phyloP scores from a whole-genome alignment of 2,888 invertebrate species.

The Acronicta aceris region DNA sequence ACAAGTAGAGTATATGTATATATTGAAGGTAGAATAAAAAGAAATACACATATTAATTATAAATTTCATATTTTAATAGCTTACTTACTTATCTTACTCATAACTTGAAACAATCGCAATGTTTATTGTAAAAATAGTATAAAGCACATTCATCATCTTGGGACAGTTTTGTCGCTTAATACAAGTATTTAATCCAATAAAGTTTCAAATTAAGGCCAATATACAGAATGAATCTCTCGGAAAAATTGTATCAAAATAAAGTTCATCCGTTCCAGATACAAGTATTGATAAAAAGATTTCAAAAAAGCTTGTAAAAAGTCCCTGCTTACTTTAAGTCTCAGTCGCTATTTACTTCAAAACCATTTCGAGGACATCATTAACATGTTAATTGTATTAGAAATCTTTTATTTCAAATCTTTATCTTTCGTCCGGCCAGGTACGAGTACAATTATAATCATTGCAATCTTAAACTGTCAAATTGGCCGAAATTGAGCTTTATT shows the following conservation, averaged over 20 bases:
- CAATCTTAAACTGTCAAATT: conserved; percentile 14
- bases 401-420: conserved; percentile 70
- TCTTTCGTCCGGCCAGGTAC: conserved; percentile 71
- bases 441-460: conserved; percentile 48
- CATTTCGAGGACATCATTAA: conserved; percentile 46
- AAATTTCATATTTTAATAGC: not conserved
- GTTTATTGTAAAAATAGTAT: no score
- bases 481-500: conserved; percentile 60
- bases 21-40: not conserved
- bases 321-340: not conserved
- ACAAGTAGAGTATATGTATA: not conserved
- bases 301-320: not conserved
- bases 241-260: no score
- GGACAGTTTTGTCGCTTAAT: no score
- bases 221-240: no score
- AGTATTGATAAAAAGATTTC: no score
- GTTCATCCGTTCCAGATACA: no score
- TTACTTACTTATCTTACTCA: not conserved
- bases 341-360: conserved; percentile 17
- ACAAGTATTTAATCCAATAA: no score
- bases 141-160: no score
- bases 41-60: not conserved
- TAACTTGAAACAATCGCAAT: not conserved
- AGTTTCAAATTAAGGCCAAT: no score
- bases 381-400: conserved; percentile 64